phyloP scores from a whole-genome alignment of 2,797 vertebrate genomes.

The Myotis pilosus region DNA sequence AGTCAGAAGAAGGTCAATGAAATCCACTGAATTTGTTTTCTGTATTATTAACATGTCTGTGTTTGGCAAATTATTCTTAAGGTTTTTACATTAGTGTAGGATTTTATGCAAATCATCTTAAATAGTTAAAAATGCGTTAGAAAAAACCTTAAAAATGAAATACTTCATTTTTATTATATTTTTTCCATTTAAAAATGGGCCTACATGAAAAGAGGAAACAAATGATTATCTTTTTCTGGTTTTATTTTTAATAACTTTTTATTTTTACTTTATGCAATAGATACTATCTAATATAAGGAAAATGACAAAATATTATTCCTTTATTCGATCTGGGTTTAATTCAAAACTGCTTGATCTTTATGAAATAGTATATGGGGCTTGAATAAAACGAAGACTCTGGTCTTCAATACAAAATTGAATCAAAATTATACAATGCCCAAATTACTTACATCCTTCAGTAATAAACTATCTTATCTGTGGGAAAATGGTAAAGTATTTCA shows the following conservation, averaged over 20 bases:
- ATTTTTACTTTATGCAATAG: background rate
- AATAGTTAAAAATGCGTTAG: background rate
- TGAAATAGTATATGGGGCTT: background rate
- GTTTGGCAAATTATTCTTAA: background rate
- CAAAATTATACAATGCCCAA: background rate
- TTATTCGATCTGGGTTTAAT: background rate
- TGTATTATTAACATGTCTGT: background rate
- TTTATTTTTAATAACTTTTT: conserved; percentile 7
- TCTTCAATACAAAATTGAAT: background rate
- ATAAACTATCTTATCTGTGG: background rate
- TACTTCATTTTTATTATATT: background rate
- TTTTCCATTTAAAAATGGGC: background rate
- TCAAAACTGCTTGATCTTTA: background rate
- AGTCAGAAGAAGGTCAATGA: background rate
- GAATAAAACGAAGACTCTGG: background rate
- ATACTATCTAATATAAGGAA: background rate
- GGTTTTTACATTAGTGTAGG: background rate
- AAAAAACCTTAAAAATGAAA: background rate
- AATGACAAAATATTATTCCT: background rate
- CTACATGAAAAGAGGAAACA: background rate
- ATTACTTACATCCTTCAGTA: background rate
- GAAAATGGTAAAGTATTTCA: background rate
- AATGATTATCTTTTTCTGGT: background rate
- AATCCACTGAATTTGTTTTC: background rate
- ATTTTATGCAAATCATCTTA: background rate